Conservation (phyloP, 2,113 vertebrate species). For the Circaetus gallicus region DNA sequence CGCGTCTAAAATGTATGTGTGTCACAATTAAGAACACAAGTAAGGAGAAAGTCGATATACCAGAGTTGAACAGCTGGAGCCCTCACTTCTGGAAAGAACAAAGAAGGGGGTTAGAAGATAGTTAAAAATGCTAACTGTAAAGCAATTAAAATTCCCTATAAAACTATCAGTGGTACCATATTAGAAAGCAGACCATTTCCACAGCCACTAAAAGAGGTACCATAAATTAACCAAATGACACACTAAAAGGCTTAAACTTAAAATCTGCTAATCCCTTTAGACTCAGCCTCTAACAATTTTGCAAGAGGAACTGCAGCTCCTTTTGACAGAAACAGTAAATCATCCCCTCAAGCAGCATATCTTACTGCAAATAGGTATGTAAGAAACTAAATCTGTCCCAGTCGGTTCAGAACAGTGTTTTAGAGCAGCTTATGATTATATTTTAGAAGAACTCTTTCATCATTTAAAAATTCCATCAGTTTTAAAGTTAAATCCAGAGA, state of each 20-base stretch:
- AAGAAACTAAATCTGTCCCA: slow-evolving; percentile 28
- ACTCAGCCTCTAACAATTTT: slow-evolving; percentile 28
- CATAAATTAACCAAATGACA: slow-evolving; percentile 56
- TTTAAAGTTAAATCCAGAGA: slow-evolving; percentile 39
- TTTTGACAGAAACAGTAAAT: slow-evolving; percentile 51
- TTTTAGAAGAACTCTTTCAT: slow-evolving; percentile 14
- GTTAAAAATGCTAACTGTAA: not conserved
- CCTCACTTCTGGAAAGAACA: not conserved
- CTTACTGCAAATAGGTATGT: slow-evolving; percentile 37
- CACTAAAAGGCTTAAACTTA: slow-evolving; percentile 42
- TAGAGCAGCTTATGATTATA: slow-evolving; percentile 12
- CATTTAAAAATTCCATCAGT: slow-evolving; percentile 45
- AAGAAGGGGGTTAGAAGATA: not conserved
- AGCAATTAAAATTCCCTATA: slow-evolving; percentile 17
- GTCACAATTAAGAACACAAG: not conserved
- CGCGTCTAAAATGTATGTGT: not conserved
- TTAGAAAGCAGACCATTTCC: not conserved
- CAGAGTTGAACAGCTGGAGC: not conserved
- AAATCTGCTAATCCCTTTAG: slow-evolving; percentile 57
- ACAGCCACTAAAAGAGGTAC: not conserved
- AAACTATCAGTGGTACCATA: not conserved
- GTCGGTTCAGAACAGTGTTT: slow-evolving; percentile 9
- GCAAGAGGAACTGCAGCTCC: slow-evolving; percentile 4
- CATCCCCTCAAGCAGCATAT: slow-evolving; percentile 34
- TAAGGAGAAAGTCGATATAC: not conserved